phyloP scores from a whole-genome alignment of 2,888 invertebrate species.

The Hedya salicella region DNA sequence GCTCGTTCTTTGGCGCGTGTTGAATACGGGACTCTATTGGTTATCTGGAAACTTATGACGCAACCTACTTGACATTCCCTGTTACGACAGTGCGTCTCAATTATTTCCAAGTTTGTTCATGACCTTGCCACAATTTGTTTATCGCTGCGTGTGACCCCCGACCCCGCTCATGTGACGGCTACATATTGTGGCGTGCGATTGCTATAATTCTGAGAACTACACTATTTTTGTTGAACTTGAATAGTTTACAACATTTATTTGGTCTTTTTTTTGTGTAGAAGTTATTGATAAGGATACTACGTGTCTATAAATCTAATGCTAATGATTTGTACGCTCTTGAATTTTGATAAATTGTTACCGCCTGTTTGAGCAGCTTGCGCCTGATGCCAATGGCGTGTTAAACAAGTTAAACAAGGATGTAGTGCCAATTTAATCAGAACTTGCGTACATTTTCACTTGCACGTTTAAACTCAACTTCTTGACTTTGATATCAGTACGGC shows the following conservation, averaged over 20 bases:
- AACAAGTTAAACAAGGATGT: too few species aligned
- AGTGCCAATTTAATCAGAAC: too few species aligned
- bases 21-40: too few species aligned
- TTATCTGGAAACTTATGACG: constrained; percentile 49
- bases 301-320: neutral
- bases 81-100: constrained; percentile 46
- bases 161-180: constrained; percentile 50
- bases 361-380: too few species aligned
- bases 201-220: constrained; percentile 53
- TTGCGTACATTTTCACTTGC: too few species aligned
- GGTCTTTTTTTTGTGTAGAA: neutral
- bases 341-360: too few species aligned
- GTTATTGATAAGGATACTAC: neutral
- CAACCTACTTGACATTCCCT: constrained; percentile 46
- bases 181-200: constrained; percentile 45
- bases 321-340: too few species aligned
- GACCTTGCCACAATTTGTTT: constrained; percentile 70
- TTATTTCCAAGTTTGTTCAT: constrained; percentile 59
- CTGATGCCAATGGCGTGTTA: too few species aligned
- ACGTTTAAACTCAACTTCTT: too few species aligned
- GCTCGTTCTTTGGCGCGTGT: too few species aligned
- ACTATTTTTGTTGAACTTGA: constrained; percentile 17
- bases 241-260: constrained; percentile 6
- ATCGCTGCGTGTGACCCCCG: constrained; percentile 59
- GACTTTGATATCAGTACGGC: too few species aligned